Percentiles rank a stretch among this genome's conserved stretches.
phyloP scores from a whole-genome alignment of 2,888 invertebrate genomes.

The Pristionchus mayeri region DNA sequence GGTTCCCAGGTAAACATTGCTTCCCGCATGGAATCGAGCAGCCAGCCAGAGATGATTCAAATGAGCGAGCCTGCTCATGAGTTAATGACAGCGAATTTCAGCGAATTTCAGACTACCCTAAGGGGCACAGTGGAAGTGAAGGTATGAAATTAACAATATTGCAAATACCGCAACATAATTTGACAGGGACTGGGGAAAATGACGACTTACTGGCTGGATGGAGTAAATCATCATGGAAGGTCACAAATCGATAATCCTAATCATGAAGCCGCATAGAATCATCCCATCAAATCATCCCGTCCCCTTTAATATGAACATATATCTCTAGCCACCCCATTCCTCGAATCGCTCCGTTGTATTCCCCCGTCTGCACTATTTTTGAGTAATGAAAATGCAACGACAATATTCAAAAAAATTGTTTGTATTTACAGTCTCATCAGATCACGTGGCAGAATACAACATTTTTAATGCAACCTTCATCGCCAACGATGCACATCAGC shows the following conservation, averaged over 20 bases:
- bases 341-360: not conserved
- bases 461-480: constrained; percentile 44
- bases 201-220: constrained; percentile 71
- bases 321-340: not conserved
- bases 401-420: not conserved
- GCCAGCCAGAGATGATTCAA: constrained; percentile 73
- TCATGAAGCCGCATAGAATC: constrained; percentile 25
- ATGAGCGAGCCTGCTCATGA: constrained; percentile 61
- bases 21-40: constrained; percentile 73
- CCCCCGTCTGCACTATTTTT: not conserved
- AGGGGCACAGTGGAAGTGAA: constrained; percentile 73
- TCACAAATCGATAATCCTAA: not conserved
- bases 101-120: constrained; percentile 64
- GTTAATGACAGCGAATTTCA: constrained; percentile 61
- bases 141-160: constrained; percentile 50
- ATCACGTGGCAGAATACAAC: constrained; percentile 36
- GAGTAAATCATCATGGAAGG: constrained; percentile 37
- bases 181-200: constrained; percentile 69
- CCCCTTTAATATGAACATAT: too few species aligned
- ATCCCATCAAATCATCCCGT: not conserved
- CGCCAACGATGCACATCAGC: constrained; percentile 17
- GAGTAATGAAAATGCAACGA: not conserved
- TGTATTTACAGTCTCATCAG: constrained; percentile 17
- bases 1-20: constrained; percentile 67
- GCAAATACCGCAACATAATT: too few species aligned